Conservation (phyloP, 2,113 vertebrate species). For the Leptobrachium leishanense region DNA sequence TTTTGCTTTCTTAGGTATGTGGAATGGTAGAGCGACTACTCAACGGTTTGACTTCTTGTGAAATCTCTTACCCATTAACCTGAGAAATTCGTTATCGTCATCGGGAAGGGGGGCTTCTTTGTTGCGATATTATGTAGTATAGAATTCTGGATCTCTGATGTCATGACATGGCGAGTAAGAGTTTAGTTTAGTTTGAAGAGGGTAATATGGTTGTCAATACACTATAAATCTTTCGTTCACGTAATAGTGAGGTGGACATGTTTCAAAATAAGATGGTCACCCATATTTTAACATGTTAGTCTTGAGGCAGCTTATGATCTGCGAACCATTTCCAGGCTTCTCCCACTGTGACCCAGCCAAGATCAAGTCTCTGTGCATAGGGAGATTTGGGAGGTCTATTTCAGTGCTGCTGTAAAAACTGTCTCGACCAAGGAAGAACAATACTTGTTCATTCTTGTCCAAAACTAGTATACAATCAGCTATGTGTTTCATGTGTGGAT, state of each 20-base stretch:
- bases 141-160: not conserved
- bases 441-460: not conserved
- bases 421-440: not conserved
- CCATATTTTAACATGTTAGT: slow-evolving; percentile 20
- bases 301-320: not conserved
- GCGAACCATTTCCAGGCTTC: slow-evolving; percentile 4
- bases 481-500: not conserved
- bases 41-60: not conserved
- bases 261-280: not conserved
- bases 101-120: not conserved
- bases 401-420: not conserved
- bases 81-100: slow-evolving; percentile 8
- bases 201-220: not conserved
- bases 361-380: slow-evolving; percentile 13
- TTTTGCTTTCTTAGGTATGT: too few species aligned
- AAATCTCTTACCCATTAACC: not conserved
- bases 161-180: not conserved
- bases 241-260: not conserved
- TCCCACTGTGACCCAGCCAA: slow-evolving; percentile 18
- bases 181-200: not conserved
- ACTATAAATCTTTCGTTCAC: not conserved
- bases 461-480: not conserved
- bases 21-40: not conserved
- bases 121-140: not conserved
- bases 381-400: not conserved